Evolutionary conservation across 2,797 vertebrate genomes (phyloP).

Genomic region (Propithecus deckenii): DNA sequence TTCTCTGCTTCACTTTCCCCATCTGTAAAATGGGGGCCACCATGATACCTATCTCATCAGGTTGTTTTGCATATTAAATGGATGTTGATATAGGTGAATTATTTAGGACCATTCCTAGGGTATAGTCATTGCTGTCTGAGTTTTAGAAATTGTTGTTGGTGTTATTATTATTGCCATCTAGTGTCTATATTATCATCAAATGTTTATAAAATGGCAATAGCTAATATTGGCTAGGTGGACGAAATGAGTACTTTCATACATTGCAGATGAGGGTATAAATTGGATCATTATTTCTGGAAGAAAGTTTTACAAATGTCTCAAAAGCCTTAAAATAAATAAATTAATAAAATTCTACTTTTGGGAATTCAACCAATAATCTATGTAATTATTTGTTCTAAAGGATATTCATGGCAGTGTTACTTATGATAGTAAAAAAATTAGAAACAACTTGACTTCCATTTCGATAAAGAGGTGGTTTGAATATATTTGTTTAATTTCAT

Average conservation of each 20-base stretch:
- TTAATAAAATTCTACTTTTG: background rate
- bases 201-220: constrained; percentile 1
- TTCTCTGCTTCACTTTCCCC: background rate
- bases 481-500: background rate
- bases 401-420: background rate
- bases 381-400: background rate
- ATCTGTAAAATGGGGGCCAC: background rate
- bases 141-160: background rate
- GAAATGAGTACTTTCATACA: background rate
- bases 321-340: background rate
- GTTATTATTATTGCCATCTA: background rate
- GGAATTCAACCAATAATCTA: background rate
- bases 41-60: background rate
- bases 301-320: background rate
- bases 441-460: background rate
- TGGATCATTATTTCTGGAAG: background rate
- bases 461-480: background rate
- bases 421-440: background rate
- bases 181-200: background rate
- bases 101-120: background rate
- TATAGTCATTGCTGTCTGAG: background rate
- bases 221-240: background rate
- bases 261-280: background rate
- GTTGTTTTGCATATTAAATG: background rate
- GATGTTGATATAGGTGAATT: background rate